Evolutionary conservation across 2,888 invertebrate species (phyloP).

Genomic region (Hirtodrosophila confusa): DNA sequence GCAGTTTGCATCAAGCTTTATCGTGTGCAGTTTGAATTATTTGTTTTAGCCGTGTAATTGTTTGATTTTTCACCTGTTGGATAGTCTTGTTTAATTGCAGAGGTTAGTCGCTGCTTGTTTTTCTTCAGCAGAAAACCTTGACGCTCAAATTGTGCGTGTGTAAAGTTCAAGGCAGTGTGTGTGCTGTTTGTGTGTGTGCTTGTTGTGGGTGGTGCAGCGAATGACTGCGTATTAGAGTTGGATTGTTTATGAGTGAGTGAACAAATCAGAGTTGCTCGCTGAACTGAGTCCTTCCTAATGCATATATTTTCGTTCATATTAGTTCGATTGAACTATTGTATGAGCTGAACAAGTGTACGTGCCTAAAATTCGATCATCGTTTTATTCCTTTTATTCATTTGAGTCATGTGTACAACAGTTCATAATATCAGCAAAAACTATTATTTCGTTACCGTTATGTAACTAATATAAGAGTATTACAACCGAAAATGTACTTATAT

Average conservation of each 20-base stretch:
- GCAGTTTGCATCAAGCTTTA: slow-evolving; percentile 26
- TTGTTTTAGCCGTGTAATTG: neutral
- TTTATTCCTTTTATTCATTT: too few species aligned
- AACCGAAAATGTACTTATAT: too few species aligned
- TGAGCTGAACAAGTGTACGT: too few species aligned
- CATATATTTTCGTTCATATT: too few species aligned
- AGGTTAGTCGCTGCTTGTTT: neutral
- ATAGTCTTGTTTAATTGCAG: neutral
- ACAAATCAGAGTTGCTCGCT: too few species aligned
- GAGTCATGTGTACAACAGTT: too few species aligned
- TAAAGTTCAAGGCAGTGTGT: slow-evolving; percentile 48
- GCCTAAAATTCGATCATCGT: too few species aligned
- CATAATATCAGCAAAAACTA: too few species aligned
- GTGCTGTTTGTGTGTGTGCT: slow-evolving; percentile 5
- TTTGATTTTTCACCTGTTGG: slow-evolving; percentile 52
- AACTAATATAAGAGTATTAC: too few species aligned
- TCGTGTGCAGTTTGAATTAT: slow-evolving; percentile 8
- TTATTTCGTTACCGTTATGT: too few species aligned
- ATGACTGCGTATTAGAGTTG: neutral
- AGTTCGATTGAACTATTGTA: too few species aligned
- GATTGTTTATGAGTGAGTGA: neutral
- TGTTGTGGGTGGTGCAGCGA: slow-evolving; percentile 23
- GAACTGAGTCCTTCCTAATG: too few species aligned
- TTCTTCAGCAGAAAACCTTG: slow-evolving; percentile 37
- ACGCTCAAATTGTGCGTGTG: slow-evolving; percentile 32